Percentiles rank a stretch among this genome's conserved stretches.
Conservation (phyloP, 2,888 invertebrate species). For the Neoascia interrupta region DNA sequence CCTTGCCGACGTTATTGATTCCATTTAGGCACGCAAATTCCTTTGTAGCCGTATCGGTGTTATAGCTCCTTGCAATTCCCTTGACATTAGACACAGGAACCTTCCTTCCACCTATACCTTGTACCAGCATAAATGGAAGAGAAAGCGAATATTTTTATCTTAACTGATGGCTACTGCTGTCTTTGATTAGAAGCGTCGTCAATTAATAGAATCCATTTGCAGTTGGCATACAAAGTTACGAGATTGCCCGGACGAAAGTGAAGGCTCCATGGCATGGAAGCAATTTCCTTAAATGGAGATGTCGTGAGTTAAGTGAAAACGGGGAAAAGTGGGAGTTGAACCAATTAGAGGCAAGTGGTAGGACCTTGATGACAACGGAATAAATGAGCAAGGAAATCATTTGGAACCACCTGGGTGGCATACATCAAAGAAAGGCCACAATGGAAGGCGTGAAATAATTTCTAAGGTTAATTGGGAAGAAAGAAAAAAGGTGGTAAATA, state of each 20-base stretch:
- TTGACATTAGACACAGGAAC: conserved; percentile 30
- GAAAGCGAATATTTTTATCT: conserved; percentile 35
- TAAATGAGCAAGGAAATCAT: too few species aligned
- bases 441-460: too few species aligned
- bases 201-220: conserved; percentile 63
- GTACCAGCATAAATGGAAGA: not conserved
- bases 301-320: conserved; percentile 49
- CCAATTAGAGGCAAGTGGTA: not conserved
- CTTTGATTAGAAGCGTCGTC: conserved; percentile 49
- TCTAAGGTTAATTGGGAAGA: too few species aligned
- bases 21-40: conserved; percentile 52
- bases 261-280: conserved; percentile 26
- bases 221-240: conserved; percentile 29
- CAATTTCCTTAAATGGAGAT: conserved; percentile 51
- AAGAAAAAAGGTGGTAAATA: too few species aligned
- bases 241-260: conserved; percentile 27
- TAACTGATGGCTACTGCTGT: conserved; percentile 49
- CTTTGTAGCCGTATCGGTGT: not conserved
- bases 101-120: not conserved
- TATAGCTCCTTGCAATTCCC: conserved; percentile 34
- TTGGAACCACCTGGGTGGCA: too few species aligned
- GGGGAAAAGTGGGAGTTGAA: conserved; percentile 9
- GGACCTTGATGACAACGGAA: too few species aligned
- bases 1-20: conserved; percentile 38
- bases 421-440: too few species aligned